Conservation (phyloP, 2,888 invertebrate species). For the Augiades crinisus region DNA sequence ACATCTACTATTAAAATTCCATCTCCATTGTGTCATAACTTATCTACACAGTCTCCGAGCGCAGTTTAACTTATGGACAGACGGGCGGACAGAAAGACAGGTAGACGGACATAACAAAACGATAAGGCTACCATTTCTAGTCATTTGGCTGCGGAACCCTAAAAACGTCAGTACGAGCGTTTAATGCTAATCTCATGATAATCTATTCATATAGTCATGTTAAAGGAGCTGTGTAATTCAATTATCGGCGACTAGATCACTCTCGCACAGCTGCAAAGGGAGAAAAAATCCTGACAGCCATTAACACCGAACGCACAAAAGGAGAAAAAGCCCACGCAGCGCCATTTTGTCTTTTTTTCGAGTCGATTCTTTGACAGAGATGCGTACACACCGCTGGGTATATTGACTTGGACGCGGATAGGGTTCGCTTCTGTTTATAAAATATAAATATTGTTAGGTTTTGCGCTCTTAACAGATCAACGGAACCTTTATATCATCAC, state of each 20-base stretch:
- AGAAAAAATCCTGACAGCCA: constrained; percentile 41
- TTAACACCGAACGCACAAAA: constrained; percentile 40
- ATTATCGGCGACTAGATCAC: constrained; percentile 33
- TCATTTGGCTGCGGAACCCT: too few species aligned
- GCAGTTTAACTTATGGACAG: too few species aligned
- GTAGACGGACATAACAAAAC: too few species aligned
- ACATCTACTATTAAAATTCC: too few species aligned
- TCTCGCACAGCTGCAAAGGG: constrained; percentile 36
- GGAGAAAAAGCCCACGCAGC: constrained; percentile 33
- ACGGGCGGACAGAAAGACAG: too few species aligned
- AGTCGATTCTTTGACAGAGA: constrained; percentile 12
- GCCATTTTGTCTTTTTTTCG: constrained; percentile 30
- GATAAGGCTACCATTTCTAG: too few species aligned
- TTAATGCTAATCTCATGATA: constrained; percentile 3
- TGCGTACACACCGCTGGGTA: constrained; percentile 16
- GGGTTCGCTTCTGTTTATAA: background rate
- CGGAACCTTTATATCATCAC: too few species aligned
- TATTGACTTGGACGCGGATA: constrained; percentile 3
- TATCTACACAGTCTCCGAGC: too few species aligned
- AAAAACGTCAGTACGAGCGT: too few species aligned
- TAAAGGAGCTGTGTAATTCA: constrained; percentile 18
- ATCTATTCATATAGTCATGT: constrained; percentile 10
- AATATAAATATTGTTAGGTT: too few species aligned
- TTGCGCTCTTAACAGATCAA: too few species aligned
- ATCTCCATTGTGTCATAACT: too few species aligned